These are phyloP conservation scores for Drosophila monieri DNA, from an alignment of 2,888 invertebrate genomes.

Conservation along the genomic window DNA sequence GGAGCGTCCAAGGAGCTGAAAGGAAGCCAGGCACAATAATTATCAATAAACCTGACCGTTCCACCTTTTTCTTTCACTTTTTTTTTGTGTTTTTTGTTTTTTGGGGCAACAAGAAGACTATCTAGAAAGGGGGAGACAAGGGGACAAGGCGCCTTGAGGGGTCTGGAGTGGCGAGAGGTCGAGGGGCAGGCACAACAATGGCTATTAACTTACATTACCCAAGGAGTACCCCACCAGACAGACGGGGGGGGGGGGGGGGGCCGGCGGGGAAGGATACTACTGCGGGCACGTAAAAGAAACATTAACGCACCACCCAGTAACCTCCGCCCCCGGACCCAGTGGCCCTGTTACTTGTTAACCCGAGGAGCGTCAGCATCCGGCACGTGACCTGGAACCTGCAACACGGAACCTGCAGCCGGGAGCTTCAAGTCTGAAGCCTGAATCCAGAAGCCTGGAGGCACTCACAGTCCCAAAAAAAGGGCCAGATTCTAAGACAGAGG, in stretches of 20 bases:
- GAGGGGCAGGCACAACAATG: constrained; percentile 55
- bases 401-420: constrained; percentile 7
- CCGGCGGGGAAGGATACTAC: constrained; percentile 18
- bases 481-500: background rate
- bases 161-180: constrained; percentile 4
- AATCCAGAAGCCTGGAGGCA: background rate
- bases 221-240: constrained; percentile 55
- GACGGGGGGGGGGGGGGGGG: constrained; percentile 6
- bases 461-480: background rate
- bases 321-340: constrained; percentile 56
- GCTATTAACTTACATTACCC: constrained; percentile 75
- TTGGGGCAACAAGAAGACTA: constrained; percentile 1
- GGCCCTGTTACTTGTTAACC: constrained; percentile 65
- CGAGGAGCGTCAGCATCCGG: constrained; percentile 36
- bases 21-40: constrained; percentile 74
- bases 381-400: constrained; percentile 51
- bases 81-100: constrained; percentile 3
- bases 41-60: constrained; percentile 71
- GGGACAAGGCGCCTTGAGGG: background rate
- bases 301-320: constrained; percentile 64
- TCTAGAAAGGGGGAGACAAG: background rate
- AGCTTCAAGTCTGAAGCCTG: background rate
- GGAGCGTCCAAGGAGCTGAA: background rate
- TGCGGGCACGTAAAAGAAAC: constrained; percentile 75
- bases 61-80: constrained; percentile 41